Evolutionary conservation across 2,113 vertebrate species (phyloP).

Genomic region (Verasper variegatus): DNA sequence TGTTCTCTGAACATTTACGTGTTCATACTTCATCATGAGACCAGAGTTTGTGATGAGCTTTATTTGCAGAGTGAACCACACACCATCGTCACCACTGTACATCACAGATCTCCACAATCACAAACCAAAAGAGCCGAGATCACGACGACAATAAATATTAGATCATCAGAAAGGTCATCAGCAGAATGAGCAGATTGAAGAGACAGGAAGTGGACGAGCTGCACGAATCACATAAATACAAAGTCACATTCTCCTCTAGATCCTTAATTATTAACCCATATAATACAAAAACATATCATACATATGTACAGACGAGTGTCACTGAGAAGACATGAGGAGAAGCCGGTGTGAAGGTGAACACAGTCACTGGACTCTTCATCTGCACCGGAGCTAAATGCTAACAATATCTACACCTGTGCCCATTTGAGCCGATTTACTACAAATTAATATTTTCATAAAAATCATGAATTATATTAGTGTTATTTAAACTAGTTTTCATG

Average conservation of each 20-base stretch:
- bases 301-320: slow-evolving; percentile 19
- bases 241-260: neutral
- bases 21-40: too few species aligned
- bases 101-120: neutral
- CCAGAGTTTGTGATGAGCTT: neutral
- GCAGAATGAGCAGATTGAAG: neutral
- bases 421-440: neutral
- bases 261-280: neutral
- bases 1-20: too few species aligned
- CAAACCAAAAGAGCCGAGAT: neutral
- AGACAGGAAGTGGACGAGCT: neutral
- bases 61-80: neutral
- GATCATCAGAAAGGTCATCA: neutral
- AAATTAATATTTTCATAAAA: neutral
- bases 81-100: neutral
- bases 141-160: slow-evolving; percentile 4
- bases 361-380: neutral
- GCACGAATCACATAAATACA: slow-evolving; percentile 21
- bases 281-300: slow-evolving; percentile 37
- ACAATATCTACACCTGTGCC: neutral
- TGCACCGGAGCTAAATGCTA: neutral
- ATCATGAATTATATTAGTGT: neutral
- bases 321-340: neutral
- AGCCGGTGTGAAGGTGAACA: neutral
- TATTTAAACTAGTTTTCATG: neutral